Evolutionary conservation across 1,140 invertebrate genomes (phyloP).

Genomic region (Meloidogyne chitwoodi): DNA sequence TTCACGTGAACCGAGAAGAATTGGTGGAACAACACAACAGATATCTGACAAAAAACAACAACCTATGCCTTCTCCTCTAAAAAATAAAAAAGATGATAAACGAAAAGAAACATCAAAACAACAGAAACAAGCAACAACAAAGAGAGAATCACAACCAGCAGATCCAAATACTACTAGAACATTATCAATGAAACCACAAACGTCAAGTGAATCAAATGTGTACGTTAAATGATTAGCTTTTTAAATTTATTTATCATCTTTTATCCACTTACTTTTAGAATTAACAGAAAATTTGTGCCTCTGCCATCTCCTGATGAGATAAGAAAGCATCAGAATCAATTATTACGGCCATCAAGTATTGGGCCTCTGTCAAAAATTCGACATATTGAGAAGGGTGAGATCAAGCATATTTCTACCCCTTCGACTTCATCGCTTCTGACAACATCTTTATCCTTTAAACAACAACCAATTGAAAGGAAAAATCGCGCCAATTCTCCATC

Average conservation of each 20-base stretch:
- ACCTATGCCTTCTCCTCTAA: background rate
- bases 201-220: background rate
- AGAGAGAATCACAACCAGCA: background rate
- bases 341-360: constrained; percentile 14
- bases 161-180: background rate
- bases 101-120: background rate
- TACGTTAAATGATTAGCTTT: background rate
- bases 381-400: background rate
- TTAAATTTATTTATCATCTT: background rate
- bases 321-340: constrained; percentile 28
- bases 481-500: constrained; percentile 7
- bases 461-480: background rate
- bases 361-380: background rate
- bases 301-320: constrained; percentile 48
- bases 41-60: background rate
- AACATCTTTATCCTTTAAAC: background rate
- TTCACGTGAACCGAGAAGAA: constrained; percentile 29
- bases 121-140: background rate
- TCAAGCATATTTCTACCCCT: background rate
- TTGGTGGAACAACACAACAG: constrained; percentile 22
- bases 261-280: background rate
- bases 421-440: background rate
- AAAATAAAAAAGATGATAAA: background rate
- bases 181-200: background rate
- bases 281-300: constrained; percentile 42